phyloP scores from a whole-genome alignment of 2,797 vertebrate genomes.

The Todus mexicanus region DNA sequence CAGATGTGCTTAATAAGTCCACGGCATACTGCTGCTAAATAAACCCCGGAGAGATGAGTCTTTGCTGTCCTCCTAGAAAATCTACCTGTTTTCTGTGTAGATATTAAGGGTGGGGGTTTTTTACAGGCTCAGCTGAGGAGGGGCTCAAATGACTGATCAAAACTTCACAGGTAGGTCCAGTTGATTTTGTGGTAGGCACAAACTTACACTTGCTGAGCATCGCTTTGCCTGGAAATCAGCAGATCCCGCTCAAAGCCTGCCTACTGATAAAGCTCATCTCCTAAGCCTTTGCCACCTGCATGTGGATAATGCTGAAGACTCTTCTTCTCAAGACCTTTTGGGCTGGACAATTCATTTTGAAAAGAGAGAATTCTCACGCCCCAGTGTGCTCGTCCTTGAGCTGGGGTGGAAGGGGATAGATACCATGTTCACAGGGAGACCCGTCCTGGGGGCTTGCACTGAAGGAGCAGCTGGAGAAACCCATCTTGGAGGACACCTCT shows the following conservation, averaged over 20 bases:
- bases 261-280: rapidly evolving
- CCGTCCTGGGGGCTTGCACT: not conserved
- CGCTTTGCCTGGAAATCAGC: not conserved
- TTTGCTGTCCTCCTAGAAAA: not conserved
- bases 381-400: rapidly evolving
- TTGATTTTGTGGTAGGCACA: not conserved
- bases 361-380: not conserved
- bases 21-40: not conserved
- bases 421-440: not conserved
- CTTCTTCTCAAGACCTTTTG: not conserved
- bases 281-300: not conserved
- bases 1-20: rapidly evolving
- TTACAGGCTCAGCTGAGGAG: not conserved
- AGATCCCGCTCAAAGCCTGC: not conserved
- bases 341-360: not conserved
- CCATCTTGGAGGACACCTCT: not conserved
- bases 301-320: not conserved
- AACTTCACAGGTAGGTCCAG: not conserved
- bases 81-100: rapidly evolving
- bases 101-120: not conserved
- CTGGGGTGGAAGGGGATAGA: not conserved
- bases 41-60: not conserved
- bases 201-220: rapidly evolving
- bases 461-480: not conserved
- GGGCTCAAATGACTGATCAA: rapidly evolving